phyloP scores from a whole-genome alignment of 2,797 vertebrate genomes.

The Gymnoscopelus braueri region DNA sequence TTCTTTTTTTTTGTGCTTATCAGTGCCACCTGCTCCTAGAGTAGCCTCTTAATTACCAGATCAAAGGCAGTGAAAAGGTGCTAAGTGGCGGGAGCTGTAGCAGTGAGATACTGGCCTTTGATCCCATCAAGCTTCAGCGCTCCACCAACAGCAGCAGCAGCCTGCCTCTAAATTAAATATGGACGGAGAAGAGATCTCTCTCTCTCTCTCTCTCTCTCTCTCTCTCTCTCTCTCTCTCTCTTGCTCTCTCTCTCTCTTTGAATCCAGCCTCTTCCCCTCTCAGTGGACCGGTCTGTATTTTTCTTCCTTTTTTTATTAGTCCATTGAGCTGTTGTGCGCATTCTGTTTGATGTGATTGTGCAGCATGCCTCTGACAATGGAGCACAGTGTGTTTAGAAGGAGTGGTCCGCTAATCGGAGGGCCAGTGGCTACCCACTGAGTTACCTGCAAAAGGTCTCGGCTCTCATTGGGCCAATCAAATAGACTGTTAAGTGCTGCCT shows the following conservation, averaged over 20 bases:
- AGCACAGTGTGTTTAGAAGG: slow-evolving; percentile 42
- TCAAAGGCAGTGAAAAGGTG: slow-evolving; percentile 83
- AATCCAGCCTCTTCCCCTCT: slow-evolving; percentile 64
- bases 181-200: slow-evolving; percentile 50
- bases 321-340: slow-evolving; percentile 50
- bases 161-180: slow-evolving; percentile 75
- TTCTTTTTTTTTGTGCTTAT: slow-evolving; percentile 59
- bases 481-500: slow-evolving; percentile 50
- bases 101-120: slow-evolving; percentile 79
- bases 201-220: slow-evolving; percentile 63
- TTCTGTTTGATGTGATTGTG: slow-evolving; percentile 71
- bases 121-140: slow-evolving; percentile 66
- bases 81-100: slow-evolving; percentile 79
- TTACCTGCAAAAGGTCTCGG: slow-evolving; percentile 64
- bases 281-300: slow-evolving; percentile 35
- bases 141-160: slow-evolving; percentile 68
- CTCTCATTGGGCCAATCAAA: slow-evolving; percentile 58
- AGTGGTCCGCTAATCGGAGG: slow-evolving; percentile 57
- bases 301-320: slow-evolving; percentile 49
- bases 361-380: slow-evolving; percentile 60
- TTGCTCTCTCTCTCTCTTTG: slow-evolving; percentile 57
- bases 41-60: slow-evolving; percentile 83
- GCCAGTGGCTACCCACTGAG: slow-evolving; percentile 50
- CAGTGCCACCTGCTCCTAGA: slow-evolving; percentile 82
- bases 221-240: slow-evolving; percentile 52